Evolutionary conservation across 64 coral and sea anemone genomes (phyloP).

Genomic region (Montipora efflorescens): DNA sequence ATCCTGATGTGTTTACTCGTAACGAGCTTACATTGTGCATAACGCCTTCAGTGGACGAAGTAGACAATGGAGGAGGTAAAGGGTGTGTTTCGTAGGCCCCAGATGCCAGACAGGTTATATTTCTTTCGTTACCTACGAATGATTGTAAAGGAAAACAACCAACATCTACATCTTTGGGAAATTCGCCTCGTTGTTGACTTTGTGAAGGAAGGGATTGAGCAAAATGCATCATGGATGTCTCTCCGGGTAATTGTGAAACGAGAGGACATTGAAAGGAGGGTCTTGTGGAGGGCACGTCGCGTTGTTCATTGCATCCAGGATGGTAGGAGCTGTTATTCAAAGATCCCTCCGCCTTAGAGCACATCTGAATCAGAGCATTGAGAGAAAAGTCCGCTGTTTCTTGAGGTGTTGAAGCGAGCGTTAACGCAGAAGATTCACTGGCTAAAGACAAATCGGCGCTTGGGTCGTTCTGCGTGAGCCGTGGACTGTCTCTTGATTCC

Average conservation of each 20-base stretch:
- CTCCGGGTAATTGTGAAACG: neutral
- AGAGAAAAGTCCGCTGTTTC: neutral
- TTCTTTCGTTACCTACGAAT: neutral
- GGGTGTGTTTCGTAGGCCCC: neutral
- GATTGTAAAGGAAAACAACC: neutral
- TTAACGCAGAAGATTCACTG: neutral
- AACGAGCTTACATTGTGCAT: neutral
- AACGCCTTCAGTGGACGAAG: neutral
- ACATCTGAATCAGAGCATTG: conserved; percentile 23
- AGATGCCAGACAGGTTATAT: neutral
- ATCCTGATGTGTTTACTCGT: no score
- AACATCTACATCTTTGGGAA: neutral
- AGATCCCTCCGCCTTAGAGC: neutral
- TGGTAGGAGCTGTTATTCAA: neutral
- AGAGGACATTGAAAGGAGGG: neutral
- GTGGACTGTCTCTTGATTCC: neutral
- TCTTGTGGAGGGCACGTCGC: neutral
- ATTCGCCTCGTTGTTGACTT: neutral
- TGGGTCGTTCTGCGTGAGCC: neutral
- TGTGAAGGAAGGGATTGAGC: neutral
- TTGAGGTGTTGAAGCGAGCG: neutral
- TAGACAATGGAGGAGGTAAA: neutral
- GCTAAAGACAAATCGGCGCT: neutral
- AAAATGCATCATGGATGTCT: no score
- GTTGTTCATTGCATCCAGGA: neutral